Evolutionary conservation across 2,888 invertebrate genomes (phyloP).

Genomic region (Ophion slaviceki): DNA sequence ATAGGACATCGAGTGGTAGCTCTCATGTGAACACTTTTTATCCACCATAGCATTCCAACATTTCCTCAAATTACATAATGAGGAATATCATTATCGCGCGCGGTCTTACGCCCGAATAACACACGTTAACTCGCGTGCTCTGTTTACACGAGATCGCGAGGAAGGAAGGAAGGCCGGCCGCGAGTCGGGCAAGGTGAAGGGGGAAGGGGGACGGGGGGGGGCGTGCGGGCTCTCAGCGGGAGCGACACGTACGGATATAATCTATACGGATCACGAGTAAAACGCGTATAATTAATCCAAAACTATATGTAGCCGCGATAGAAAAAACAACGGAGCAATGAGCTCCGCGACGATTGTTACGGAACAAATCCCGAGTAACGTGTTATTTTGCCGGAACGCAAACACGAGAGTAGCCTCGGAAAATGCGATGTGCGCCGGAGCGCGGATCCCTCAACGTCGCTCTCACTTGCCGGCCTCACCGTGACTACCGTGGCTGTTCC

Average conservation of each 20-base stretch:
- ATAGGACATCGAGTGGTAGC: slow-evolving; percentile 71
- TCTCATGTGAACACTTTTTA: slow-evolving; percentile 76
- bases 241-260: slow-evolving; percentile 20
- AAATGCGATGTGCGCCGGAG: slow-evolving; percentile 34
- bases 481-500: slow-evolving; percentile 26
- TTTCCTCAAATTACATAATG: slow-evolving; percentile 74
- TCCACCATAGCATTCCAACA: slow-evolving; percentile 78
- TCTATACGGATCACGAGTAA: slow-evolving; percentile 18
- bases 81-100: slow-evolving; percentile 69
- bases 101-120: slow-evolving; percentile 44
- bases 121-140: slow-evolving; percentile 61
- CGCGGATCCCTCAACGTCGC: slow-evolving; percentile 40
- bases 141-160: slow-evolving; percentile 64
- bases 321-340: background rate
- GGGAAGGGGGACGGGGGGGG: background rate
- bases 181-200: background rate
- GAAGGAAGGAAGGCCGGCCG: slow-evolving; percentile 8
- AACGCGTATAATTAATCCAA: slow-evolving; percentile 20
- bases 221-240: slow-evolving; percentile 27
- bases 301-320: background rate
- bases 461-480: slow-evolving; percentile 61
- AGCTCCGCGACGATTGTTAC: slow-evolving; percentile 11
- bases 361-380: slow-evolving; percentile 7
- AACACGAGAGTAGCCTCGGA: background rate
- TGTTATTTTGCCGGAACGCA: slow-evolving; percentile 28